Percentiles rank a stretch among this genome's conserved stretches.
phyloP scores from a whole-genome alignment of 1,140 invertebrate species.

The Drosophila varians region DNA sequence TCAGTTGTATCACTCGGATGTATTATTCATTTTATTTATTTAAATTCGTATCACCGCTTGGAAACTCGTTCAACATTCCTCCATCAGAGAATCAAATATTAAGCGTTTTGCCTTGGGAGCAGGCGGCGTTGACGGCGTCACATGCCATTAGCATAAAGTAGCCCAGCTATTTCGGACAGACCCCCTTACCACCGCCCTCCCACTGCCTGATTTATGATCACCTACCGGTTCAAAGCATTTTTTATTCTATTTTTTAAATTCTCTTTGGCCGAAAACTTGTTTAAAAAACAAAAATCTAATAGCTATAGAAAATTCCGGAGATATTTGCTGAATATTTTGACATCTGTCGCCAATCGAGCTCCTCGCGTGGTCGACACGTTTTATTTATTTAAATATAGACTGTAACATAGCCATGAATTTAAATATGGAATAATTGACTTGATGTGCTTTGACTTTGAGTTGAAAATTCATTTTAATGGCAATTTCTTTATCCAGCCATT shows the following conservation, averaged over 20 bases:
- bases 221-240: conserved; percentile 39
- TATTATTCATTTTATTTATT: conserved; percentile 65
- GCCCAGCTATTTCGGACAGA: conserved; percentile 55
- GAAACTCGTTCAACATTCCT: conserved; percentile 36
- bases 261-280: conserved; percentile 38
- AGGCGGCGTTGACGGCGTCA: conserved; percentile 12
- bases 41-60: conserved; percentile 28
- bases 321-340: conserved; percentile 34
- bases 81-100: conserved; percentile 24
- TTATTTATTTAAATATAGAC: conserved; percentile 3
- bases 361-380: conserved; percentile 70
- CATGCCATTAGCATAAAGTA: conserved; percentile 77
- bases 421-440: conserved; percentile 23
- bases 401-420: not conserved
- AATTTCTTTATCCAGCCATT: conserved; percentile 6
- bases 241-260: conserved; percentile 48
- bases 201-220: conserved; percentile 37
- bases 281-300: conserved; percentile 48
- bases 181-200: not conserved
- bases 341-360: conserved; percentile 30
- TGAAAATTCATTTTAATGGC: conserved; percentile 11
- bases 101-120: conserved; percentile 54
- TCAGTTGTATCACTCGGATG: conserved; percentile 25
- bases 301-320: conserved; percentile 56
- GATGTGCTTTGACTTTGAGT: conserved; percentile 19